These are phyloP conservation scores for Meiosimyza decipiens DNA, from an alignment of 2,888 invertebrate genomes.

Conservation along the genomic window DNA sequence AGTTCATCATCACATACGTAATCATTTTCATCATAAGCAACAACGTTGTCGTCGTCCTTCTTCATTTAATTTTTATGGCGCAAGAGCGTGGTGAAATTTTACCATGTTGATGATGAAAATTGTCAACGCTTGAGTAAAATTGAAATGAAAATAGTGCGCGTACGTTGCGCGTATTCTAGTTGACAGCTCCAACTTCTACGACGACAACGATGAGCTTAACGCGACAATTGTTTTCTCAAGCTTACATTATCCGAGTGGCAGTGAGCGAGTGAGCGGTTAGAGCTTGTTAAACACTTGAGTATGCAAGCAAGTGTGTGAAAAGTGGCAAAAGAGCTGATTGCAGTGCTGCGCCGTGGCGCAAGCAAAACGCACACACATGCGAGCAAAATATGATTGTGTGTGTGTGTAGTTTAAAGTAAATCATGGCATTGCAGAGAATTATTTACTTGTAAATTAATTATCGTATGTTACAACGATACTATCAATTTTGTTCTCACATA, in stretches of 20 bases:
- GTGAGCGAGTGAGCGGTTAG: conserved; percentile 41
- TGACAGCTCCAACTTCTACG: neutral
- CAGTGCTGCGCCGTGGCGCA: neutral
- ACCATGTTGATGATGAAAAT: conserved; percentile 39
- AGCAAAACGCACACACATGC: neutral
- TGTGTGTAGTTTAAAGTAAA: too few relatives aligned
- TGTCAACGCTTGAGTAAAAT: conserved; percentile 38
- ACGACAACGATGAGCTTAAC: neutral
- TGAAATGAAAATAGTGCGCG: conserved; percentile 32
- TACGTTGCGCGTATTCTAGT: too few relatives aligned
- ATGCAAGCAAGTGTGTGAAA: conserved; percentile 29
- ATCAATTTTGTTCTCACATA: too few relatives aligned
- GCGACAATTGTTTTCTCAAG: conserved; percentile 28
- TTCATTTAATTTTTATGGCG: conserved; percentile 16
- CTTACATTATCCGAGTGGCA: conserved; percentile 23
- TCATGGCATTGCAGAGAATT: too few relatives aligned
- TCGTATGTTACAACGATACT: too few relatives aligned
- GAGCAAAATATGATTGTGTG: neutral
- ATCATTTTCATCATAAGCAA: conserved; percentile 23
- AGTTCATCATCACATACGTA: conserved; percentile 26
- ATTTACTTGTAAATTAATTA: too few relatives aligned
- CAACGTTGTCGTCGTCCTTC: neutral
- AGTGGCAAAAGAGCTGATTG: conserved; percentile 27
- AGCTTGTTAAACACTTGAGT: conserved; percentile 47
- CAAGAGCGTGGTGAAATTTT: too few relatives aligned